phyloP scores from a whole-genome alignment of 2,113 vertebrate species.

The Ceyx margarethae region DNA sequence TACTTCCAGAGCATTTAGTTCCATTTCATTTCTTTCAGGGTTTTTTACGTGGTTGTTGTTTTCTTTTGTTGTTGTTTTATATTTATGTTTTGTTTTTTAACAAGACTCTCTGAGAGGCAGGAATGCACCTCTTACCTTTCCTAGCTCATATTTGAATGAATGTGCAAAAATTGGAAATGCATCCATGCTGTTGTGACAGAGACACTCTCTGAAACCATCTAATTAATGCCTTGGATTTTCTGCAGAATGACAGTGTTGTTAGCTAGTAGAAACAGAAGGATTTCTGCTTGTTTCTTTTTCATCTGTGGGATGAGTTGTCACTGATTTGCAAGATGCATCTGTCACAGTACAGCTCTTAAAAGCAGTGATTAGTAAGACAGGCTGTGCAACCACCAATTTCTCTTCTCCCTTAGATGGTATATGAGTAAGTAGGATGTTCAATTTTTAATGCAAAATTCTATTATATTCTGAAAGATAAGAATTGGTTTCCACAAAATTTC shows the following conservation, averaged over 20 bases:
- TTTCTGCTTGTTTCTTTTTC: constrained; percentile 41
- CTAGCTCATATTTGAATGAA: constrained; percentile 44
- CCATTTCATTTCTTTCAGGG: background rate
- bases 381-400: background rate
- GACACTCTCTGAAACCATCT: constrained; percentile 66
- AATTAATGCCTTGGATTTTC: constrained; percentile 71
- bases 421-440: background rate
- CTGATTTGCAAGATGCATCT: constrained; percentile 23
- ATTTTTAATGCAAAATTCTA: constrained; percentile 13
- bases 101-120: background rate
- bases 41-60: background rate
- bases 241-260: constrained; percentile 38
- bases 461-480: background rate
- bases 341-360: background rate
- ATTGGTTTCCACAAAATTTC: background rate
- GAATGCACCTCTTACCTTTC: constrained; percentile 41
- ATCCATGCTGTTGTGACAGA: constrained; percentile 67
- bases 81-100: background rate
- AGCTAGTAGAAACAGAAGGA: constrained; percentile 39
- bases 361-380: constrained; percentile 3
- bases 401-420: background rate
- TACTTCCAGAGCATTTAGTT: constrained; percentile 14
- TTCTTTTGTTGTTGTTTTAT: background rate
- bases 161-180: constrained; percentile 56
- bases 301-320: constrained; percentile 33